Base-by-base conservation (phyloP, 2,113 vertebrate species). In the Myrmophylax atrothorax region DNA sequence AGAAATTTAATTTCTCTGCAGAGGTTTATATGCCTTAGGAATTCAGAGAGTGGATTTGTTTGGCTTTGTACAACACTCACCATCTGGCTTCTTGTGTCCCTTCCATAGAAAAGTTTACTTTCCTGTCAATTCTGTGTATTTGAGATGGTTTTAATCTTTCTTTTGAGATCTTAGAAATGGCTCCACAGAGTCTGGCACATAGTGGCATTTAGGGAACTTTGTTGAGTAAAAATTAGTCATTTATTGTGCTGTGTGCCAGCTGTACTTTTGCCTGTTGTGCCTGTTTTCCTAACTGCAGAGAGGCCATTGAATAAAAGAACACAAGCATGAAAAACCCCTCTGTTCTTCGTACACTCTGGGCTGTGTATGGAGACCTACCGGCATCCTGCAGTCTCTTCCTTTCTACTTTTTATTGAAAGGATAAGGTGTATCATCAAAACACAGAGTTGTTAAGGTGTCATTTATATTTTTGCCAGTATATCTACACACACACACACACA, bases 201-300 rank as follows among this genome's bases (percentile, higher is more conserved):
- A 94, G 79, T 13, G 0, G 68, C 94, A 74, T 83, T 95, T 84
- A 85, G 84, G 95, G 62, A 96, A 95, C 93, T 95, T 86, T 68
- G 67, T 55, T 84, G 60, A 88, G 75, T 74, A 84, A 94, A 95
- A 97, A 97, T 97, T 96, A 97, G 92, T 97, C 93, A 97, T 90
- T 96, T 94, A 94, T 87, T 96, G 87, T 93, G 44, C 55, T 93
- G 55, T 62, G 73, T 96, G 89, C 97, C 97, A 97, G 95, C 94
- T 97, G 93, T 95, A 95, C 88, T 96, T 96, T 66, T 91, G 89
- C 92, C 93, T 96, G 90, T 97, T 96, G 90, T 78, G 84, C 76
- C 90, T 96, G 87, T 96, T 95, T 96, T 91, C 56, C 73, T 80
- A 85, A 94, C 88, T 93, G 94, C 92, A 95, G 77, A 96, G 86